Percentiles rank a stretch among this genome's conserved stretches.
Evolutionary conservation across 2,797 vertebrate genomes (phyloP).

Genomic region (Knipowitschia caucasica): DNA sequence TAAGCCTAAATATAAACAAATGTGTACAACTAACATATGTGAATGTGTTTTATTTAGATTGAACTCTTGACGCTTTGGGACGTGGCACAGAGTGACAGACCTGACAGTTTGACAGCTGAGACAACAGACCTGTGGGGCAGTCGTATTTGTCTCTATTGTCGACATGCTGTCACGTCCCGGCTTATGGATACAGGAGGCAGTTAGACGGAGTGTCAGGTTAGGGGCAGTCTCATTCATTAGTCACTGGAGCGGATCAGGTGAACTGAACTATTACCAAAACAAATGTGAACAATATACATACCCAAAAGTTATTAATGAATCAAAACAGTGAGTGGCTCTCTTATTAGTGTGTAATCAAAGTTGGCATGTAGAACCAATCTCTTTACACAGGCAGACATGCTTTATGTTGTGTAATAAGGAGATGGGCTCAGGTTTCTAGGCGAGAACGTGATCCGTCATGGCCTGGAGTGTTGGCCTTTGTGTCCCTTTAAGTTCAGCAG

Average conservation of each 20-base stretch:
- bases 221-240: constrained; percentile 13
- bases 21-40: too few relatives aligned
- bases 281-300: background rate
- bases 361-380: background rate
- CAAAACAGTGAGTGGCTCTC: background rate
- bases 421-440: constrained; percentile 39
- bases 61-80: background rate
- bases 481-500: constrained; percentile 9
- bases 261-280: background rate
- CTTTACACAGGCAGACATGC: background rate
- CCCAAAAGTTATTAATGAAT: constrained; percentile 1
- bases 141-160: background rate
- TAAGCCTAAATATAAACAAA: too few relatives aligned
- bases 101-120: constrained; percentile 8
- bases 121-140: constrained; percentile 11
- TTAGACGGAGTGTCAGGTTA: constrained; percentile 33
- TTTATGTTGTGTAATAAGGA: constrained; percentile 16
- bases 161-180: constrained; percentile 17
- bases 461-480: constrained; percentile 20
- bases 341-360: background rate
- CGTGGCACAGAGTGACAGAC: background rate
- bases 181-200: constrained; percentile 7
- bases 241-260: constrained; percentile 7
- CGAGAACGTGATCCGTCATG: constrained; percentile 30
- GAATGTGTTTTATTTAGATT: background rate